Evolutionary conservation across 2,113 vertebrate species (phyloP), one percentile per base, ranked within the genome.

Genomic region (Lichenostomus cassidix): DNA sequence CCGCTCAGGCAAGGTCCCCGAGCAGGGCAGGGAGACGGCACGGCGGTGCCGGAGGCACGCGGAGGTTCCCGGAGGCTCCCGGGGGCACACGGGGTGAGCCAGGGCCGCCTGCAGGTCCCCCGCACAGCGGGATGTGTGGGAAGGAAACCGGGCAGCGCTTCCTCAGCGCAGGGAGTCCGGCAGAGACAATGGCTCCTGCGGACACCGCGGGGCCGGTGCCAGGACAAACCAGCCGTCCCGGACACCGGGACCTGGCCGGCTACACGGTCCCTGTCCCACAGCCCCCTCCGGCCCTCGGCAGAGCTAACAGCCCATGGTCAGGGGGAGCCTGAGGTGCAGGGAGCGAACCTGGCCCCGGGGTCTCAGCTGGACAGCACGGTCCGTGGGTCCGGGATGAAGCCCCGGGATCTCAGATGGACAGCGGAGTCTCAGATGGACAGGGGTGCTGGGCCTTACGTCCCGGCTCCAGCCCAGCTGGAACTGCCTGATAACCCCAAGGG

Each of bases 261-360:
- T 12, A 28, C 64, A 7, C 18, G 19, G 22, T 41, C 20, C n/a
- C 46, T 7, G 31, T 1, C 71, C 49, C 49, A 1, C 39, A 4
- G 49, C 37, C 27, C 2, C 8, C 69, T 65, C 46, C 8, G 7
- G 44, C 37, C 46, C 8, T 21, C 3, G 16, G 74, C 52, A n/a
- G 12, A 8, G 39, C 42, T 24, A 21, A 1, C 21, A 7, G 56
- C 23, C 37, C 46, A 7, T 0, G 25, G 9, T 1, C 12, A 5
- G 22, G 33, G 50, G 31, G 6, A 23, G 24, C 37, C 41, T 6
- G 16, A 12, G 52, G 18, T 0, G 8, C 28, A 3, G n/a, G 12
- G 44, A 53, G 2, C 6, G 15, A 18, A 1, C 21, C 12, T 4
- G 44, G 55, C 10, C 31, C 21, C 16, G 8, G 46, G 17, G 22